Evolutionary conservation across 1,140 invertebrate species (phyloP), one percentile per base, ranked within the genome.

Genomic region (Drosophila pseudoananassae): DNA sequence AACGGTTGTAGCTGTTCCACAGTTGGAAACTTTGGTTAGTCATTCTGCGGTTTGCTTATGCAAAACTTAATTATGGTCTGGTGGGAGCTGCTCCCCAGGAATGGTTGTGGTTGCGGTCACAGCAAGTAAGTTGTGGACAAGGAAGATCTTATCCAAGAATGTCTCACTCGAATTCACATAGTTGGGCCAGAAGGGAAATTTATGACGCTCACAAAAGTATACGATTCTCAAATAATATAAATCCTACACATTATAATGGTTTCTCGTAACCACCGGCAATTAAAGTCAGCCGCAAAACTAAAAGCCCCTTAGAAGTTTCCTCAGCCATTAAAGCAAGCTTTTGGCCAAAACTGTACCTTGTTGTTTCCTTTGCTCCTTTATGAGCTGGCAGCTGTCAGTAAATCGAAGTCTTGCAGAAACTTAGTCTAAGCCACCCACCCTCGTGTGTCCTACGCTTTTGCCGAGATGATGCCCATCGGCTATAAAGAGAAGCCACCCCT

Each of bases 291-390:
- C 31, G 17, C 29, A 31, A 31, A 51, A 17, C 7, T 27, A 9
- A 20, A 47, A 23, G 8, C 14, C 8, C 23, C 7, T 23, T 40
- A 25, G 45, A 31, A 56, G 38, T 56, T 49, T 17, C 4, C 8
- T n/a, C 0, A 8, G 15, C n/a, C 17, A 36, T 43, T 49, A 40
- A 69, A 31, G 45, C 14, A 17, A 40, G 7, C 64, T 70, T 68
- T 70, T 70, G 64, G 43, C 27, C 25, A 70, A 56, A 69, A 70
- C 66, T 69, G 66, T 70, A 70, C 66, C 57, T 60, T 8, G 58
- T 8, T 29, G 14, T 20, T 23, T 27, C 49, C 17, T 29, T 7
- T 12, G 20, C 15, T 14, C 15, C 23, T 12, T 68, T 8, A 45
- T 45, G 36, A 66, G 27, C 46, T 27, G 5, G 20, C 36, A 43